Percentiles rank a stretch among this genome's conserved stretches.
These are phyloP conservation scores for Criorhina ranunculi DNA, from an alignment of 2,888 invertebrate genomes.

Conservation along the genomic window DNA sequence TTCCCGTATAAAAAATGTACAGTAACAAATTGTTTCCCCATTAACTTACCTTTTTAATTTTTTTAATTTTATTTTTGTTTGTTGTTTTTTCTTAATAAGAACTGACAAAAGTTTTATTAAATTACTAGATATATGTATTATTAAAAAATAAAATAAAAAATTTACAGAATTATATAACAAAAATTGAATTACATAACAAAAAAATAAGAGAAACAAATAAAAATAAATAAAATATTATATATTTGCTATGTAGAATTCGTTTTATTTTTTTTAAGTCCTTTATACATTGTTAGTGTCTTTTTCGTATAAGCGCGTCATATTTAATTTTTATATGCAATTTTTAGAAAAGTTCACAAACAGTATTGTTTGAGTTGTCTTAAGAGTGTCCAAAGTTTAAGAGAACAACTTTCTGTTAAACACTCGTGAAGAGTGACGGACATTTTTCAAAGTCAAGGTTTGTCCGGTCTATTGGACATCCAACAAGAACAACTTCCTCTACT, in stretches of 20 bases:
- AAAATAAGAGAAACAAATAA: background rate
- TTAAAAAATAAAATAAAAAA: slow-evolving; percentile 26
- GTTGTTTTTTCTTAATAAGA: slow-evolving; percentile 24
- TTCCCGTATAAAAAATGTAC: slow-evolving; percentile 73
- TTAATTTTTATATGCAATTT: slow-evolving; percentile 65
- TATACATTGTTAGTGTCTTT: no score
- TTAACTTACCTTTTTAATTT: slow-evolving; percentile 69
- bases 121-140: background rate
- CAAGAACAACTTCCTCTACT: slow-evolving; percentile 8
- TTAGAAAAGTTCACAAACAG: slow-evolving; percentile 8
- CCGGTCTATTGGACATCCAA: slow-evolving; percentile 18
- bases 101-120: slow-evolving; percentile 30
- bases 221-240: slow-evolving; percentile 18
- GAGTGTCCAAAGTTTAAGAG: slow-evolving; percentile 10
- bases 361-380: background rate
- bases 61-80: slow-evolving; percentile 13
- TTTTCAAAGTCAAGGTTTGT: no score
- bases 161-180: slow-evolving; percentile 18
- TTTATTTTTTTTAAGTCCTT: slow-evolving; percentile 26
- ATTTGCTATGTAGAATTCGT: slow-evolving; percentile 74
- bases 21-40: slow-evolving; percentile 66
- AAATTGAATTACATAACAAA: slow-evolving; percentile 3
- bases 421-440: no score
- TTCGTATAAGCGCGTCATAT: no score
- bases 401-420: no score